Evolutionary conservation across 2,113 vertebrate species (phyloP), one percentile per base, ranked within the genome.

Genomic region (Vicugna pacos): DNA sequence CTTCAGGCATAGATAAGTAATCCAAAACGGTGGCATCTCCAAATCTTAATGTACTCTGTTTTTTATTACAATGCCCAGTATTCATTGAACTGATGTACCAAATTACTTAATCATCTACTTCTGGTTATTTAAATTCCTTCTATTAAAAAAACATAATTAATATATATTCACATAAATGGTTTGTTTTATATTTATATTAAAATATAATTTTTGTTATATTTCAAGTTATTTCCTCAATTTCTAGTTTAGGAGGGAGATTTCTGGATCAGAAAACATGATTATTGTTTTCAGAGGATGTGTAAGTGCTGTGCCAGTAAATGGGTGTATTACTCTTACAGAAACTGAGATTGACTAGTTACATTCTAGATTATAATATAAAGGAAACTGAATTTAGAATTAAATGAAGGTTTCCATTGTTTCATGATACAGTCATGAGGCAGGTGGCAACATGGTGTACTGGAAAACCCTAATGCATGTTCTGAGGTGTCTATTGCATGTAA

Each of bases 171-270:
- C 54, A 32, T 76, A 76, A 76, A 46, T 89, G 50, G 64, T 82
- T 95, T 56, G 26, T 76, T 88, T 60, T 88, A 73, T 94, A 50
- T 89, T 85, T 89, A 65, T 16, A 86, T 67, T 75, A 77, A 65
- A 67, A 42, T 67, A 52, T 4, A 75, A 30, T 13, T 58, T 72
- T 82, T 54, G 56, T 90, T 73, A 46, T 84, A 60, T 79, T 89
- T 65, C 79, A 62, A 92, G 62, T 67, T 86, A 50, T 32, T 95
- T 96, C 8, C 35, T 95, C 90, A 67, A 79, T 89, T 96, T 95
- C 54, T 50, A 70, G 20, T 54, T 96, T 89, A 62, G 62, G 28
- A 87, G 46, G 92, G 48, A 82, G 20, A 77, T 92, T 92, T 48
- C 77, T 80, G 26, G 6, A 54, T 70, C 69, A 54, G 54, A 89